Evolutionary conservation across 2,797 vertebrate species (phyloP).

Genomic region (Setipinna tenuifilis): DNA sequence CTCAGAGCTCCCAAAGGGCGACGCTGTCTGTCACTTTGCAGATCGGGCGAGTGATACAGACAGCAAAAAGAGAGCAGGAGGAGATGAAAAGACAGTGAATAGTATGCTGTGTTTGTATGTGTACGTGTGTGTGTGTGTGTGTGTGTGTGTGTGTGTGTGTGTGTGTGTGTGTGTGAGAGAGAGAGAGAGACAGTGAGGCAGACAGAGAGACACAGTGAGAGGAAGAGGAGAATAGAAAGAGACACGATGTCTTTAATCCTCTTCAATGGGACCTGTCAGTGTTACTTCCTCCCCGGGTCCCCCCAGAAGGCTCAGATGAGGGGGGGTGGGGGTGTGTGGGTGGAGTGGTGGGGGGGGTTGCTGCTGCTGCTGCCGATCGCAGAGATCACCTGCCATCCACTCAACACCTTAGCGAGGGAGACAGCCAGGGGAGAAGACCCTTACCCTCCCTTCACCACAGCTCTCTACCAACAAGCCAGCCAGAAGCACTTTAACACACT

Average conservation of each 20-base stretch:
- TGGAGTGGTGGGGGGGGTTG: no score
- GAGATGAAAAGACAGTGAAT: constrained; percentile 49
- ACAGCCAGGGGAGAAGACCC: constrained; percentile 46
- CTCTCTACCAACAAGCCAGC: background rate
- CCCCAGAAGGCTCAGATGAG: constrained; percentile 42
- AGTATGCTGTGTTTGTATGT: constrained; percentile 53
- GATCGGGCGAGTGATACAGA: background rate
- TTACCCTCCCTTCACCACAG: constrained; percentile 38
- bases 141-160: constrained; percentile 31
- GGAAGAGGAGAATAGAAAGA: constrained; percentile 52
- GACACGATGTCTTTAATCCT: constrained; percentile 61
- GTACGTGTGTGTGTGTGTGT: background rate
- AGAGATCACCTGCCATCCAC: constrained; percentile 55
- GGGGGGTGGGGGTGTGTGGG: no score
- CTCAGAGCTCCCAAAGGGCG: constrained; percentile 49
- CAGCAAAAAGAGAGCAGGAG: background rate
- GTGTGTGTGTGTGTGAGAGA: constrained; percentile 44
- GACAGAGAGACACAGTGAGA: constrained; percentile 43
- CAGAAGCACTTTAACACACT: constrained; percentile 22
- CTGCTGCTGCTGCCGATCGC: constrained; percentile 46
- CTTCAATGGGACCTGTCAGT: constrained; percentile 61
- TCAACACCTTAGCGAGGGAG: constrained; percentile 49
- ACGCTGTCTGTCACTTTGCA: constrained; percentile 53
- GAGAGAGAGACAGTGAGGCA: constrained; percentile 51
- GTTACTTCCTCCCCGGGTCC: constrained; percentile 55